These are phyloP conservation scores for Lepus townsendii DNA, from an alignment of 2,797 vertebrate species.

Conservation along the genomic window DNA sequence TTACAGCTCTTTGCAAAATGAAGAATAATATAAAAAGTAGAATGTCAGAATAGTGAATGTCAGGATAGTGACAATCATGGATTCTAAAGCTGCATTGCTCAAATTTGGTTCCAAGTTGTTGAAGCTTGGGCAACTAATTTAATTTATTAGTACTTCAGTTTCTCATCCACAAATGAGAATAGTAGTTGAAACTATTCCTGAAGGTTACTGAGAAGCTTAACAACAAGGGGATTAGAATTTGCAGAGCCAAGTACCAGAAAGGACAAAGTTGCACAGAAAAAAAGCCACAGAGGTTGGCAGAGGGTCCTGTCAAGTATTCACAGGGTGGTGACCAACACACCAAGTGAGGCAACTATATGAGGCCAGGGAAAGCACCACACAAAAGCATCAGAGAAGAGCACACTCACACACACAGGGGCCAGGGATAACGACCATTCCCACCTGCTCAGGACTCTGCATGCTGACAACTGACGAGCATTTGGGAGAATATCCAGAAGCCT, in stretches of 20 bases:
- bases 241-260: not conserved
- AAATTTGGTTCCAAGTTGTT: not conserved
- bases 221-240: not conserved
- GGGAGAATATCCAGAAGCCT: conserved; percentile 4
- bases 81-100: not conserved
- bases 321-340: not conserved
- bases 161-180: not conserved
- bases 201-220: too few species aligned
- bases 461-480: not conserved
- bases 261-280: not conserved
- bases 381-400: not conserved
- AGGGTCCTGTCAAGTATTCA: not conserved
- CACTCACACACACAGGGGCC: not conserved
- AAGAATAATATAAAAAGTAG: not conserved
- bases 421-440: not conserved
- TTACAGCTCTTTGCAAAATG: conserved; percentile 12
- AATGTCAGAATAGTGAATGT: not conserved
- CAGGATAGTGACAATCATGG: not conserved
- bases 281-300: not conserved
- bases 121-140: not conserved
- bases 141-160: not conserved
- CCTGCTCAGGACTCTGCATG: not conserved
- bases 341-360: not conserved
- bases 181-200: not conserved
- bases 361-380: not conserved